Base-by-base conservation (phyloP, 2,888 invertebrate genomes). In the Eupithecia inturbata region DNA sequence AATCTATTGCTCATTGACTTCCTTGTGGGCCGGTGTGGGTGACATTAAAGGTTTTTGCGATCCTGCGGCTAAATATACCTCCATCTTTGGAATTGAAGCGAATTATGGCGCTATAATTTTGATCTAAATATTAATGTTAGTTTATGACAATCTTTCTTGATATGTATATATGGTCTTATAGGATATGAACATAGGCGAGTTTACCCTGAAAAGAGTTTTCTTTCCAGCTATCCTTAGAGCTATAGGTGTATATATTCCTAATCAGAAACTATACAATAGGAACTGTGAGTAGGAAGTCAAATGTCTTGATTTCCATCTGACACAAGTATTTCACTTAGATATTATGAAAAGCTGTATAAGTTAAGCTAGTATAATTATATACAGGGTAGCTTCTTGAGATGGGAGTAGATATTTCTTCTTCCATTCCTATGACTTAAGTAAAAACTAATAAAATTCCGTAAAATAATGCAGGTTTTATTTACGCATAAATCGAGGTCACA, bases 11-110 rank as follows among this genome's bases (percentile, higher is more conserved):
- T 77, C 78, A 77, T 70, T 75, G 39, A 77, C 77, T 82, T 81
- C 81, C 81, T 80, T 68, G 81, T 79, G 67, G 73, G 75, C 31
- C 41, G 68, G 78, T 74, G 81, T 82, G 77, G 81, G 81, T 77
- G 80, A 79, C 66, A 76, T 66, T 74, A 64, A 73, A 75, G 75
- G 71, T 77, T 78, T 78, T 77, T 77, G 74, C 71, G 31, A 62
- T 67, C 41, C 12, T 31, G 31, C 28, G 41, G 45, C 67, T n/a
- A 60, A 62, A 72, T 33, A 12, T 49, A 28, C 57, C 31, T 64
- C 26, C 53, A 64, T 53, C 31, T 41, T 33, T 14, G n/a, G n/a
- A 4, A 64, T 39, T 66, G 39, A 7, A 39, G 36, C 39, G n/a
- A 16, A 2, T 16, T 66, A 66, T 41, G 22, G n/a, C 19, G 63